Conservation (phyloP, 2,888 invertebrate genomes). For the Brachylomia viminalis region DNA sequence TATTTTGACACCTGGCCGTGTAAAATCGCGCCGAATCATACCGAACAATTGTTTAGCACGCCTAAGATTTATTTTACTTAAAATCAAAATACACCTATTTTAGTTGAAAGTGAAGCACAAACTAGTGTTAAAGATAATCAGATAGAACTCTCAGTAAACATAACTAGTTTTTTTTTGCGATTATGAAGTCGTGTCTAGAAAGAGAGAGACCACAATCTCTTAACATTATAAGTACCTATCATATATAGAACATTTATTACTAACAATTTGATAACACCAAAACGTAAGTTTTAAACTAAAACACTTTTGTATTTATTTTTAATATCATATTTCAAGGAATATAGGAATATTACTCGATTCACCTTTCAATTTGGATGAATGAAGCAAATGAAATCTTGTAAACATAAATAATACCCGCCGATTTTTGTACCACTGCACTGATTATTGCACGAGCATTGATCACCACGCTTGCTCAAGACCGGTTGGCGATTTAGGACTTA, state of each 20-base stretch:
- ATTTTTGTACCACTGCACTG: no score
- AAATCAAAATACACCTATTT: not conserved
- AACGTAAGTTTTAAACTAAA: not conserved
- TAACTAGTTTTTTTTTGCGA: not conserved
- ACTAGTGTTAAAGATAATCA: slow-evolving; percentile 16
- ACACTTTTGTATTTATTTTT: not conserved
- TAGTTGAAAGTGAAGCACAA: slow-evolving; percentile 31
- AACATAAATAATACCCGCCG: no score
- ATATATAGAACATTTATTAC: slow-evolving; percentile 15
- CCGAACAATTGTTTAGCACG: not conserved
- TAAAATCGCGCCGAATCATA: not conserved
- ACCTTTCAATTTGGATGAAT: no score
- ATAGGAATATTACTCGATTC: not conserved
- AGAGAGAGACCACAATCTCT: slow-evolving; percentile 23
- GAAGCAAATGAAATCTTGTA: not conserved
- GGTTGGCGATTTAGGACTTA: not conserved
- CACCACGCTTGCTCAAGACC: no score
- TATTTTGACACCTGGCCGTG: not conserved
- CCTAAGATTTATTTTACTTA: not conserved
- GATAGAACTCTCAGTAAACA: not conserved
- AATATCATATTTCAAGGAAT: not conserved
- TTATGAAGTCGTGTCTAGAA: not conserved
- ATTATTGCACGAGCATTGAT: no score
- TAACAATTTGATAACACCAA: slow-evolving; percentile 28
- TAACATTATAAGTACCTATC: not conserved